phyloP scores from a whole-genome alignment of 1,140 invertebrate species.

The Sycophila sp. region DNA sequence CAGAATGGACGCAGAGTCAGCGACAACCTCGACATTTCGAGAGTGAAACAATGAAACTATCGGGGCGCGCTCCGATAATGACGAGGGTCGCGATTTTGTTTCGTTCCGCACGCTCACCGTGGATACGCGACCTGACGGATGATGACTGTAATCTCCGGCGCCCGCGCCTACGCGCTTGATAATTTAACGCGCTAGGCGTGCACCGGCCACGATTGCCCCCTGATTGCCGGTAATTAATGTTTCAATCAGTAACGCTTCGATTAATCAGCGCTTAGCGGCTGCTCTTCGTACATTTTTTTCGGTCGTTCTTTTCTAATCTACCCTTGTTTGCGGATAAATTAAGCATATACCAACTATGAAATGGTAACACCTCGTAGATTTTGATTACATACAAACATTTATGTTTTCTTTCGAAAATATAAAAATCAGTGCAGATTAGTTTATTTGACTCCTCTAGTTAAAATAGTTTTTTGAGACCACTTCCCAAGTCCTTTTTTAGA shows the following conservation, averaged over 20 bases:
- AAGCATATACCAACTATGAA: too few species aligned
- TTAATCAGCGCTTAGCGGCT: not conserved
- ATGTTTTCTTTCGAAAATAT: too few species aligned
- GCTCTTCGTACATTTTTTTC: too few species aligned
- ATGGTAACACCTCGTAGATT: too few species aligned
- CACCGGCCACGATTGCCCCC: not conserved
- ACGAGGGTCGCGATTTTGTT: not conserved
- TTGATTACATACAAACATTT: too few species aligned
- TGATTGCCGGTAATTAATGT: constrained; percentile 15
- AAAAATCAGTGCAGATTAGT: too few species aligned
- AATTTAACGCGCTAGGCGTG: constrained; percentile 1
- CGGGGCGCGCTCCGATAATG: not conserved
- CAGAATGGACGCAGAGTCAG: too few species aligned
- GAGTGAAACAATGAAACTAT: constrained; percentile 1
- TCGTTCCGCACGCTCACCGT: not conserved
- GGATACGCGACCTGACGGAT: constrained; percentile 25
- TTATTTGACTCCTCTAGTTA: too few species aligned
- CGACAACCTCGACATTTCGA: not conserved
- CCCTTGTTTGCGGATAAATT: too few species aligned
- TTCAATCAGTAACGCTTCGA: constrained; percentile 13
- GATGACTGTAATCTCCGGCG: constrained; percentile 14
- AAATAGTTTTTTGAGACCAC: too few species aligned
- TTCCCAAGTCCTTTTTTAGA: too few species aligned
- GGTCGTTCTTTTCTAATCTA: too few species aligned
- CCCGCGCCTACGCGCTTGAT: not conserved